phyloP scores from a whole-genome alignment of 1,140 invertebrate genomes.

The Anastrepha obliqua region DNA sequence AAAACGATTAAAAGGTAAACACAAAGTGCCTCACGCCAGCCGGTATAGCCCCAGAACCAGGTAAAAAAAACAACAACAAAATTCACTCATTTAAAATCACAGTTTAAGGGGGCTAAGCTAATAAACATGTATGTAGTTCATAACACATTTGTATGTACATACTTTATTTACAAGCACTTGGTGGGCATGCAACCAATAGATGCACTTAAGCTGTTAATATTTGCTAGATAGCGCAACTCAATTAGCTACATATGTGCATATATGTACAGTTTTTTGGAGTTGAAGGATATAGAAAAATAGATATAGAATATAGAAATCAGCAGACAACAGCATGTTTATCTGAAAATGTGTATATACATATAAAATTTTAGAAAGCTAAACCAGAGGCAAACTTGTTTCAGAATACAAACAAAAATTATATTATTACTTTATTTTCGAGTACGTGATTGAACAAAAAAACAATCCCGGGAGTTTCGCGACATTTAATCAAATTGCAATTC shows the following conservation, averaged over 20 bases:
- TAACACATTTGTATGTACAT: too few species aligned
- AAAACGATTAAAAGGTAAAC: not conserved
- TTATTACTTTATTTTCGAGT: too few species aligned
- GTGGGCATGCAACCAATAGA: not conserved
- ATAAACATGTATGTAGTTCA: too few species aligned
- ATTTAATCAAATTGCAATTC: too few species aligned
- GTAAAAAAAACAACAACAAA: not conserved
- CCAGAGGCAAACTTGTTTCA: too few species aligned
- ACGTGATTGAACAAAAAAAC: too few species aligned
- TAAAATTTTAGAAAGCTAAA: too few species aligned
- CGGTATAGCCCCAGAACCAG: not conserved
- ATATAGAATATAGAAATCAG: too few species aligned
- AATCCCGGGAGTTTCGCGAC: too few species aligned
- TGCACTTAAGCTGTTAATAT: not conserved
- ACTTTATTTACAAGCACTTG: not conserved
- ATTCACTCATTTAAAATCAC: not conserved
- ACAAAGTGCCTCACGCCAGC: not conserved
- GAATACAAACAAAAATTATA: too few species aligned
- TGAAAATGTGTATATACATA: too few species aligned
- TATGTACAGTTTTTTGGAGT: not conserved
- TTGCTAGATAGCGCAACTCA: slow-evolving; percentile 4
- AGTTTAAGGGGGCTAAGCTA: not conserved
- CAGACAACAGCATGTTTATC: too few species aligned
- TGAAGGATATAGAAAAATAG: not conserved
- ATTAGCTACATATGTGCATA: not conserved